Percentiles rank a stretch among this genome's conserved stretches.
phyloP scores from a whole-genome alignment of 2,888 invertebrate genomes.

The Caenorhabditis macrosperma region DNA sequence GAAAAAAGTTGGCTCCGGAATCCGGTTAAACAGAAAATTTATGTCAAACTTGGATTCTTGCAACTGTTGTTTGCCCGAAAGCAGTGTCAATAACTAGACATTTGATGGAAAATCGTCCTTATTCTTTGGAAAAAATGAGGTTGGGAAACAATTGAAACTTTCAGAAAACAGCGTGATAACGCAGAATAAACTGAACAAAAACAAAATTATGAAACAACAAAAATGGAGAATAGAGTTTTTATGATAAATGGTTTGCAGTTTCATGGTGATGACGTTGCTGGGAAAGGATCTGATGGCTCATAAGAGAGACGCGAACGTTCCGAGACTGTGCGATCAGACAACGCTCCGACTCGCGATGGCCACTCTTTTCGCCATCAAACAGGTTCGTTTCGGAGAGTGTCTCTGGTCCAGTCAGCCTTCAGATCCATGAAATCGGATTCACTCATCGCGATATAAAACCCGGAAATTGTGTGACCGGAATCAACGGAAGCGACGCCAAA shows the following conservation, averaged over 20 bases:
- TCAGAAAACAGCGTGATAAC: too few species aligned
- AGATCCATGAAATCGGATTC: constrained; percentile 68
- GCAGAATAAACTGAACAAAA: too few species aligned
- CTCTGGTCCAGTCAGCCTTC: too few species aligned
- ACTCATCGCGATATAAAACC: constrained; percentile 73
- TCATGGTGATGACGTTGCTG: constrained; percentile 69
- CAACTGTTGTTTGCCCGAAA: too few species aligned
- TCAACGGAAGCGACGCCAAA: constrained; percentile 56
- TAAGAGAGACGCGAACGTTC: constrained; percentile 52
- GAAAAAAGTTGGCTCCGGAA: too few species aligned
- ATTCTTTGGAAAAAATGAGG: too few species aligned
- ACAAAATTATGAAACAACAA: too few species aligned
- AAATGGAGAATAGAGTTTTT: not conserved
- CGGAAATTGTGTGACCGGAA: constrained; percentile 69
- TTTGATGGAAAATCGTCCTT: too few species aligned
- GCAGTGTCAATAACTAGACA: too few species aligned
- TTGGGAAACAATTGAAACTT: too few species aligned
- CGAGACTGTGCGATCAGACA: constrained; percentile 57
- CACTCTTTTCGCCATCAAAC: constrained; percentile 66
- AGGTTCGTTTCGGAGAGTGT: constrained; percentile 26
- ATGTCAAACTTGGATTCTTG: too few species aligned
- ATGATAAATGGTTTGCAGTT: constrained; percentile 33
- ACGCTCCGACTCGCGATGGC: constrained; percentile 68
- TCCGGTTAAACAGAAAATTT: too few species aligned
- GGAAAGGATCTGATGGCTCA: constrained; percentile 66